Percentiles rank a stretch among this genome's conserved stretches.
These are phyloP conservation scores for Ornithoptera priamus DNA, from an alignment of 2,888 invertebrate species.

Conservation along the genomic window DNA sequence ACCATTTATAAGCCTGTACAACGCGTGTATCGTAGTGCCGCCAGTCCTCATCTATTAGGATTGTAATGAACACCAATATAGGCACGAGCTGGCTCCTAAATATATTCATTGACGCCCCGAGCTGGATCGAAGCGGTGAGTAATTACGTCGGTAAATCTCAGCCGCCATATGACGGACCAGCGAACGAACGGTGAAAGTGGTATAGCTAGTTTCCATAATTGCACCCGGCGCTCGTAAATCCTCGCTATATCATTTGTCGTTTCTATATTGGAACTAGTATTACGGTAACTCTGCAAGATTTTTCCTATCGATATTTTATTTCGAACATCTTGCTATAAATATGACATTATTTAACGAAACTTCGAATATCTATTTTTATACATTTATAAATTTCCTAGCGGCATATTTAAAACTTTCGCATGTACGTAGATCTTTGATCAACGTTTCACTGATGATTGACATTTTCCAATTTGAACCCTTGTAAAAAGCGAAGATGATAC, in stretches of 20 bases:
- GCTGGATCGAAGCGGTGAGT: conserved; percentile 15
- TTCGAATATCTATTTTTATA: too few species aligned
- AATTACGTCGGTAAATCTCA: conserved; percentile 31
- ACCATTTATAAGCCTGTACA: background rate
- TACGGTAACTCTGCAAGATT: background rate
- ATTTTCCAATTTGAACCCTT: background rate
- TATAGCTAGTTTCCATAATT: conserved; percentile 27
- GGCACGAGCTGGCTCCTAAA: conserved; percentile 8
- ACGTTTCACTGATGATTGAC: background rate
- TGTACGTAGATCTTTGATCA: background rate
- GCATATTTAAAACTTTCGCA: background rate
- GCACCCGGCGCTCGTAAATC: conserved; percentile 15
- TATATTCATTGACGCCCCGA: conserved; percentile 24
- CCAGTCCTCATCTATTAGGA: conserved; percentile 6
- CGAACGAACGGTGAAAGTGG: conserved; percentile 30
- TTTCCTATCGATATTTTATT: background rate
- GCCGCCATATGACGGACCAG: conserved; percentile 21
- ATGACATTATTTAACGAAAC: background rate
- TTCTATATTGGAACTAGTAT: conserved; percentile 6
- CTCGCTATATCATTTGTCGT: conserved; percentile 10
- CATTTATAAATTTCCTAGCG: background rate
- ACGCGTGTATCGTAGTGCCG: background rate
- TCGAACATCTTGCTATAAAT: background rate
- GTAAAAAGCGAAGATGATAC: background rate
- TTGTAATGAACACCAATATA: conserved; percentile 13